Evolutionary conservation across 2,797 vertebrate genomes (phyloP).

Genomic region (Erpetoichthys calabaricus): DNA sequence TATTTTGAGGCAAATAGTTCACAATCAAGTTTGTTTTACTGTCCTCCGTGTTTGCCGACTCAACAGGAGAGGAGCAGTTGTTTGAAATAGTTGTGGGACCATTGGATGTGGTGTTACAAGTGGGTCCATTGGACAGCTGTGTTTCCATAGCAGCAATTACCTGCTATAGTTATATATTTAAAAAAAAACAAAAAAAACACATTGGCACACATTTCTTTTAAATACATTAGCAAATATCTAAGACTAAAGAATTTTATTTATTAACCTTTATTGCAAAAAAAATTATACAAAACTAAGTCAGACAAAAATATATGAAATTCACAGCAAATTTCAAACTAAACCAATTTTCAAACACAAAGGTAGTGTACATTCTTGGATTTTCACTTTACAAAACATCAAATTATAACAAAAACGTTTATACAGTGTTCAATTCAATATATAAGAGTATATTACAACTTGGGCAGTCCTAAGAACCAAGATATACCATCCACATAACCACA

Average conservation of each 20-base stretch:
- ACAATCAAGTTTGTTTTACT: conserved; percentile 99
- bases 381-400: conserved; percentile 18
- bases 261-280: conserved; percentile 14
- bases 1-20: conserved; percentile 98
- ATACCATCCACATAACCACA: no score
- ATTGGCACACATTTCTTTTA: no score
- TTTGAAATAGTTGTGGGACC: conserved; percentile 78
- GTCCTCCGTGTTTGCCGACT: conserved; percentile 86
- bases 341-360: conserved; percentile 14
- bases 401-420: conserved; percentile 20
- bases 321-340: conserved; percentile 16
- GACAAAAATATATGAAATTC: conserved; percentile 20
- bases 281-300: conserved; percentile 16
- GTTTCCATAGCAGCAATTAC: conserved; percentile 99
- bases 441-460: no score
- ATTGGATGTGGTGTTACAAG: conserved; percentile 90
- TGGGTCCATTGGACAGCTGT: conserved; percentile 92
- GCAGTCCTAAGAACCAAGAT: no score
- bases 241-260: no score
- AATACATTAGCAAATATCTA: no score
- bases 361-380: conserved; percentile 16
- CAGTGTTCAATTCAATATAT: conserved; percentile 14
- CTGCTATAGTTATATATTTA: conserved; percentile 69
- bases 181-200: conserved; percentile 21
- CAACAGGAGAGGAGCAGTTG: conserved; percentile 86